phyloP scores from a whole-genome alignment of 2,888 invertebrate species.

The Philopedon plagiatum region DNA sequence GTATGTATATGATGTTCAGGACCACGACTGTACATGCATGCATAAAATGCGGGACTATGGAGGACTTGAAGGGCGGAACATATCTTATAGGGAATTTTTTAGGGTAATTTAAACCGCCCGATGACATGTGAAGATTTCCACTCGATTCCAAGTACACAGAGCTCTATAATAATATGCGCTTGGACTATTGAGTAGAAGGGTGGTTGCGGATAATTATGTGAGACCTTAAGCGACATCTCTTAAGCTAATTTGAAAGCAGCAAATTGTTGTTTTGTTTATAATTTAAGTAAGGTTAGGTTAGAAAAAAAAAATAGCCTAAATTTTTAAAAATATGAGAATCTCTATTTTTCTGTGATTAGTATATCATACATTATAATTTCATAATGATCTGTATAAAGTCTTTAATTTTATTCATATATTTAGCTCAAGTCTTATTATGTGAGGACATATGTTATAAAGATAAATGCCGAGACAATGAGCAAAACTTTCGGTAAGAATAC shows the following conservation, averaged over 20 bases:
- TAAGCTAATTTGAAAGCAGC: too few species aligned
- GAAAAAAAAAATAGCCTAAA: background rate
- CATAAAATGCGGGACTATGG: too few species aligned
- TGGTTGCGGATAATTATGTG: too few species aligned
- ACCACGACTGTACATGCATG: too few species aligned
- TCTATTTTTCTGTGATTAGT: too few species aligned
- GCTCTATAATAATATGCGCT: background rate
- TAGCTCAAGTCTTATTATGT: background rate
- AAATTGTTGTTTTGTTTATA: background rate
- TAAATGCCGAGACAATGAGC: slow-evolving; percentile 1
- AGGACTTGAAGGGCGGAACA: too few species aligned
- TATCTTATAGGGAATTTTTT: too few species aligned
- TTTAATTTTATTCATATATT: background rate
- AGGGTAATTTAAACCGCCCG: too few species aligned
- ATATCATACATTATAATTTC: background rate
- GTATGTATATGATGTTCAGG: too few species aligned
- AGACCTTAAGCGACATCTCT: too few species aligned
- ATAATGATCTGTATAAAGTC: background rate
- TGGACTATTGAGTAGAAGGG: background rate
- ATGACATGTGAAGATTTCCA: too few species aligned
- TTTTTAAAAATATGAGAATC: background rate
- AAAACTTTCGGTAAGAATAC: slow-evolving; percentile 2
- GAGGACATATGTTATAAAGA: slow-evolving; percentile 44
- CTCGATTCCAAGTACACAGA: too few species aligned
- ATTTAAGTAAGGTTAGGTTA: background rate